These are phyloP conservation scores for Nematolebias whitei DNA, from an alignment of 2,113 vertebrate genomes.

Conservation along the genomic window DNA sequence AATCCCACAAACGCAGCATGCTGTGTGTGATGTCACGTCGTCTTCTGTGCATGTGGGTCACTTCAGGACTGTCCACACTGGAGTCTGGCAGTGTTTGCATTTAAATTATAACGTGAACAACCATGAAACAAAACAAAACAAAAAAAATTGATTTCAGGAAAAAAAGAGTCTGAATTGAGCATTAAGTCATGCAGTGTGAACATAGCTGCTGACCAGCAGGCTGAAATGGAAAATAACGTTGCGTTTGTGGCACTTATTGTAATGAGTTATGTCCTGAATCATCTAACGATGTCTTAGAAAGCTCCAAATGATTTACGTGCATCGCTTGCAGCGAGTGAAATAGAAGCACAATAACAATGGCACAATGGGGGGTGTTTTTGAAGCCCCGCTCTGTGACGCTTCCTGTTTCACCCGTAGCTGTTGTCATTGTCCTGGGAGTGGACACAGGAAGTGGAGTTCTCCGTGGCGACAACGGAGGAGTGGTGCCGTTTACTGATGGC, in stretches of 20 bases:
- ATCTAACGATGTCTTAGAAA: background rate
- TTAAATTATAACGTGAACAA: too few relatives aligned
- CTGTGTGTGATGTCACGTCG: too few relatives aligned
- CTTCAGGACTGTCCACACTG: too few relatives aligned
- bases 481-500: conserved; percentile 57
- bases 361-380: conserved; percentile 51
- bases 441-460: conserved; percentile 74
- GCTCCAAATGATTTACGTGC: background rate
- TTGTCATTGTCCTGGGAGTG: conserved; percentile 77
- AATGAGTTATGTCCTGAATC: background rate
- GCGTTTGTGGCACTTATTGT: conserved; percentile 9
- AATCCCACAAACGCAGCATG: too few relatives aligned
- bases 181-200: too few relatives aligned
- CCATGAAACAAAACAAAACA: too few relatives aligned
- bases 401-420: conserved; percentile 72
- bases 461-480: conserved; percentile 68
- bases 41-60: too few relatives aligned
- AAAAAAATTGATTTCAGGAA: too few relatives aligned
- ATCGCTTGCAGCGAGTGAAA: background rate
- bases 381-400: conserved; percentile 48
- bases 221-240: too few relatives aligned
- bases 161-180: too few relatives aligned
- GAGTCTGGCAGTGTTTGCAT: too few relatives aligned
- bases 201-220: background rate
- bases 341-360: conserved; percentile 18